Percentiles rank a stretch among this genome's conserved stretches.
Evolutionary conservation across 2,113 vertebrate species (phyloP).

Genomic region (Phyllostomus hastatus): DNA sequence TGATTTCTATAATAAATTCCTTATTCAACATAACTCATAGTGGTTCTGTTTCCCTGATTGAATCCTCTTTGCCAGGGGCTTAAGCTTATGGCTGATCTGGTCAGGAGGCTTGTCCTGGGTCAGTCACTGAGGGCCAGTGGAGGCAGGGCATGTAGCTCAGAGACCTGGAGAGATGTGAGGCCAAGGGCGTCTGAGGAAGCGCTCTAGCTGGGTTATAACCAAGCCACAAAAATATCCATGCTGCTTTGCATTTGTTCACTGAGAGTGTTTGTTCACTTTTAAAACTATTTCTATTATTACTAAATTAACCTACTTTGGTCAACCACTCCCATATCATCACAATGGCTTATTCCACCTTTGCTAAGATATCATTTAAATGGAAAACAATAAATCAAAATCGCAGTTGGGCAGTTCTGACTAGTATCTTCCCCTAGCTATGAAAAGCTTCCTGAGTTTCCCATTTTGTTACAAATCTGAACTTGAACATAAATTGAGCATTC

Average conservation of each 20-base stretch:
- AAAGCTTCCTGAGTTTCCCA: neutral
- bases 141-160: neutral
- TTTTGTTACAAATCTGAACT: neutral
- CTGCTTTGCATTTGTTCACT: neutral
- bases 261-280: neutral
- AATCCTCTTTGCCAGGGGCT: neutral
- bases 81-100: neutral
- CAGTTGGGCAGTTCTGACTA: neutral
- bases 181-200: neutral
- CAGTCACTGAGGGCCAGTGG: neutral
- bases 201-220: neutral
- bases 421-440: neutral
- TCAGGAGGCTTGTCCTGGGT: neutral
- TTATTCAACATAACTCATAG: neutral
- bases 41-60: neutral
- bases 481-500: neutral
- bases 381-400: conserved; percentile 35
- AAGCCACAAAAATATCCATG: neutral
- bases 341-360: conserved; percentile 15
- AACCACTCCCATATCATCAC: neutral
- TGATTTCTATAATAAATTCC: neutral
- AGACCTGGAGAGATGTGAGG: neutral
- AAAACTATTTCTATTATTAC: neutral
- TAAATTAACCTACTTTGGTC: neutral
- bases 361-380: conserved; percentile 22